Conservation (phyloP, 2,113 vertebrate species). For the Salvator merianae region DNA sequence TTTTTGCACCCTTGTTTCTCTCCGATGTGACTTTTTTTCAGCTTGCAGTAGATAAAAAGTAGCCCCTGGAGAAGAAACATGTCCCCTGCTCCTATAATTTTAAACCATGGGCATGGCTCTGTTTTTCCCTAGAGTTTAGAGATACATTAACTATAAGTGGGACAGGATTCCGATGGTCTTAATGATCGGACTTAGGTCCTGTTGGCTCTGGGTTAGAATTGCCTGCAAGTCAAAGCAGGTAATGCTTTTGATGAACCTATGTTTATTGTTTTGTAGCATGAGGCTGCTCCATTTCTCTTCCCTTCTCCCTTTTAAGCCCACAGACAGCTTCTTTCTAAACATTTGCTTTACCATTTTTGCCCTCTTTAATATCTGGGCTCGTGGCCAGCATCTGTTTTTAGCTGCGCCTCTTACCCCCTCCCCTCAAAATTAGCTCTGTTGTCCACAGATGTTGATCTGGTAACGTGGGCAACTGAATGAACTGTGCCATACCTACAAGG, state of each 20-base stretch:
- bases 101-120: too few species aligned
- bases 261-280: neutral
- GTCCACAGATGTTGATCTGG: conserved; percentile 11
- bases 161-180: too few species aligned
- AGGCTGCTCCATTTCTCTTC: too few species aligned
- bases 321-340: neutral
- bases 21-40: too few species aligned
- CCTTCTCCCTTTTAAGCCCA: neutral
- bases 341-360: neutral
- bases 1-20: too few species aligned
- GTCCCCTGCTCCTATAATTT: too few species aligned
- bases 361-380: neutral
- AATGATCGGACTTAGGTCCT: too few species aligned
- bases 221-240: neutral
- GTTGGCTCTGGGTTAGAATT: too few species aligned
- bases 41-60: too few species aligned
- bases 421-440: neutral
- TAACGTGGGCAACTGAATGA: neutral
- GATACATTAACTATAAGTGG: too few species aligned
- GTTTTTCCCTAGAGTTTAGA: too few species aligned
- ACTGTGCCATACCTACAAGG: neutral
- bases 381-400: conserved; percentile 5
- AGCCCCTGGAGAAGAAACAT: too few species aligned
- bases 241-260: neutral
- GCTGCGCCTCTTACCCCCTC: neutral